A percentile compares a stretch with the other conserved stretches of the same genome.
These are phyloP conservation scores for Hedychridium roseum DNA, from an alignment of 2,888 invertebrate species.

Conservation along the genomic window DNA sequence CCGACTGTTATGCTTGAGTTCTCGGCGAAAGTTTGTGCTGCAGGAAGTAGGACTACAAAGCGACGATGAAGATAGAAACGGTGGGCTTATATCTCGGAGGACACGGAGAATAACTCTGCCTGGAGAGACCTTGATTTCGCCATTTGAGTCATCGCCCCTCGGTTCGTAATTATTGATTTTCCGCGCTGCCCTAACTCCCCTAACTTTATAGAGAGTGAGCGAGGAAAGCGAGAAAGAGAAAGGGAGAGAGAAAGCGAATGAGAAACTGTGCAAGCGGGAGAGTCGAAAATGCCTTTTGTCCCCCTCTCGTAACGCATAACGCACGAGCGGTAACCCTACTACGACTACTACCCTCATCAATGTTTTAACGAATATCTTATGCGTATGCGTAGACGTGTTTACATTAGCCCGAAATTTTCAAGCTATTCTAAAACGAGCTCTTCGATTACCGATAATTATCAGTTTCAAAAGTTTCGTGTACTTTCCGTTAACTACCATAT, in stretches of 20 bases:
- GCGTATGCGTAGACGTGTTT: background rate
- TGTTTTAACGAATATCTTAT: slow-evolving; percentile 43
- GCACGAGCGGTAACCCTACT: slow-evolving; percentile 45
- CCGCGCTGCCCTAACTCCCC: slow-evolving; percentile 60
- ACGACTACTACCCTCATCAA: slow-evolving; percentile 38
- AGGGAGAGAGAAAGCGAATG: slow-evolving; percentile 12
- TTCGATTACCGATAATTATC: too few relatives aligned
- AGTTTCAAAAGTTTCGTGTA: too few relatives aligned
- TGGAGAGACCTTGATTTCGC: slow-evolving; percentile 60
- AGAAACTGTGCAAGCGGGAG: slow-evolving; percentile 45
- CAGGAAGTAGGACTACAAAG: too few relatives aligned
- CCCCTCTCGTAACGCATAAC: slow-evolving; percentile 47
- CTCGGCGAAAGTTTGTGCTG: too few relatives aligned
- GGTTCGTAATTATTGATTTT: slow-evolving; percentile 64
- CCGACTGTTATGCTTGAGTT: too few relatives aligned
- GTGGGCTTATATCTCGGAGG: slow-evolving; percentile 31
- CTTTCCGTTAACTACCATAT: too few relatives aligned
- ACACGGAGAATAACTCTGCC: slow-evolving; percentile 49
- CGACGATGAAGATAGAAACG: slow-evolving; percentile 12
- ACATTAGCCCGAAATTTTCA: too few relatives aligned
- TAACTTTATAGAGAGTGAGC: slow-evolving; percentile 55
- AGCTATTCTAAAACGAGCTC: too few relatives aligned
- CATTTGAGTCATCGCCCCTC: slow-evolving; percentile 63
- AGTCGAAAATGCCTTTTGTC: slow-evolving; percentile 58
- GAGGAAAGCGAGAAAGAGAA: slow-evolving; percentile 27